phyloP scores from a whole-genome alignment of 1,140 invertebrate species.

The Papilio helenus region DNA sequence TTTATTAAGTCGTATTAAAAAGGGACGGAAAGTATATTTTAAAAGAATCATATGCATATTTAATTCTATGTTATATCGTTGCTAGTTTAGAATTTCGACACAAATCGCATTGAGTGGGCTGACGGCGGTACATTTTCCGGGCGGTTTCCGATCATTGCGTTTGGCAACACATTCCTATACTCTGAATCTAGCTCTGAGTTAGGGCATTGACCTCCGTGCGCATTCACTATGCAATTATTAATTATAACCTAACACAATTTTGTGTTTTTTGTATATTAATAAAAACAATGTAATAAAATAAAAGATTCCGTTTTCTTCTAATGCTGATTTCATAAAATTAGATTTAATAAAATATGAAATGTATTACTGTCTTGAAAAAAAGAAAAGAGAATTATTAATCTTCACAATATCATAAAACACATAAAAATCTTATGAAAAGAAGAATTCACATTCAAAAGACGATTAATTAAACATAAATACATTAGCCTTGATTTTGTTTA shows the following conservation, averaged over 20 bases:
- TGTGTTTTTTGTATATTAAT: too few species aligned
- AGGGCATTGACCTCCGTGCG: conserved; percentile 65
- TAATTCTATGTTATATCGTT: neutral
- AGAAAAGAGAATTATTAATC: too few species aligned
- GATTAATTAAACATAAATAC: too few species aligned
- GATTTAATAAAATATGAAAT: too few species aligned
- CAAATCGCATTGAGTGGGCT: conserved; percentile 40
- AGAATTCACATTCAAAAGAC: too few species aligned
- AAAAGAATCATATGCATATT: neutral
- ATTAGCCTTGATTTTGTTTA: neutral
- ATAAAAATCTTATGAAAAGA: too few species aligned
- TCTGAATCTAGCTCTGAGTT: conserved; percentile 64
- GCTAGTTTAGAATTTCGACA: conserved; percentile 21
- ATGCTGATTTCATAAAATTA: too few species aligned
- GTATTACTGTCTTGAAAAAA: too few species aligned
- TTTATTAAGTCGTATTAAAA: neutral
- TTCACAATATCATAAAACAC: too few species aligned
- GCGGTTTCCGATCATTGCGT: conserved; percentile 73
- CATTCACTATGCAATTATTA: conserved; percentile 27
- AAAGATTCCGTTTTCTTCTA: too few species aligned
- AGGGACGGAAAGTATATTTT: neutral
- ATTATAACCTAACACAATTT: conserved; percentile 17
- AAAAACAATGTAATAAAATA: too few species aligned
- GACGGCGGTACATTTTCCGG: conserved; percentile 57
- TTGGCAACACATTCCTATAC: conserved; percentile 76